A percentile compares a stretch with the other conserved stretches of the same genome.
These are phyloP conservation scores for Lithosia quadra DNA, from an alignment of 2,888 invertebrate species.

Conservation along the genomic window DNA sequence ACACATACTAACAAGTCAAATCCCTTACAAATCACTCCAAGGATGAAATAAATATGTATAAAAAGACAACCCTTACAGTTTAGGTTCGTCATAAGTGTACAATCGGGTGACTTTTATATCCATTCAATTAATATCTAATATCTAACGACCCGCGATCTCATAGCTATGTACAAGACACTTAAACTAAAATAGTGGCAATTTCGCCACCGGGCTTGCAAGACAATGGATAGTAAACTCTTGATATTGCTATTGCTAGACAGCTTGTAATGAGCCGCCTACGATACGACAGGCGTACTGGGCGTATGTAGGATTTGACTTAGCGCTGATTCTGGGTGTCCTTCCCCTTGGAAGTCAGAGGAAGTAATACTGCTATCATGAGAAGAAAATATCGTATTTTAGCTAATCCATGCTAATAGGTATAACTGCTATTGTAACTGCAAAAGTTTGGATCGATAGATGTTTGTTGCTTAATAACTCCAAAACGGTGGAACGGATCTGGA, in stretches of 20 bases:
- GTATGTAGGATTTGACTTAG: slow-evolving; percentile 45
- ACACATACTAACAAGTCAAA: too few relatives aligned
- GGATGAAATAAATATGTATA: too few relatives aligned
- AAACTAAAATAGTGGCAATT: slow-evolving; percentile 25
- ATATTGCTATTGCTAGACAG: slow-evolving; percentile 45
- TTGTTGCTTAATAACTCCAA: too few relatives aligned
- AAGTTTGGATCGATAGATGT: too few relatives aligned
- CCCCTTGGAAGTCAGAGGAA: background rate
- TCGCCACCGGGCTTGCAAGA: slow-evolving; percentile 41
- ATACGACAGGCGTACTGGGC: slow-evolving; percentile 12
- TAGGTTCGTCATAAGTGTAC: too few relatives aligned
- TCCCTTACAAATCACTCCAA: too few relatives aligned
- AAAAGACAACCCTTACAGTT: too few relatives aligned
- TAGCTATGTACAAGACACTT: slow-evolving; percentile 31
- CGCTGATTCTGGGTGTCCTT: slow-evolving; percentile 8
- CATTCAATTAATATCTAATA: slow-evolving; percentile 41
- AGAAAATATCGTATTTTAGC: too few relatives aligned
- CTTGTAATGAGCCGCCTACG: slow-evolving; percentile 49
- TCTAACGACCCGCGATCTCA: slow-evolving; percentile 36
- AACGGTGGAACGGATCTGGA: too few relatives aligned
- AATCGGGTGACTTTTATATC: background rate
- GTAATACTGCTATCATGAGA: too few relatives aligned
- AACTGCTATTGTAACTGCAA: too few relatives aligned
- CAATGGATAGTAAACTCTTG: slow-evolving; percentile 47
- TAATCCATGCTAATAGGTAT: too few relatives aligned